Conservation (phyloP, 2,797 vertebrate species). For the Acrossocheilus wenchowensis region DNA sequence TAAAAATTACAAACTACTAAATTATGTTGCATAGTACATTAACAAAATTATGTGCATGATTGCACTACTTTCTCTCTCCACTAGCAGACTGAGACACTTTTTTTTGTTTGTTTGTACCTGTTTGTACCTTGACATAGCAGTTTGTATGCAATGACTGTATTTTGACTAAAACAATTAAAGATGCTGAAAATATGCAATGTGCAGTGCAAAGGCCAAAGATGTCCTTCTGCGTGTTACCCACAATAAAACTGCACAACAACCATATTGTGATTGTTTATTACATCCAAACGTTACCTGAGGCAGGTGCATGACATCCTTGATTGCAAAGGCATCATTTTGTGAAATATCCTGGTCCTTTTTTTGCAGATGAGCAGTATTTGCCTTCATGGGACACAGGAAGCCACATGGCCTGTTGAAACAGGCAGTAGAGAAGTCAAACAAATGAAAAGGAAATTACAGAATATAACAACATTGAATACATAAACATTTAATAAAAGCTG, state of each 20-base stretch:
- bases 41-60: neutral
- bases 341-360: neutral
- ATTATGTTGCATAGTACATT: neutral
- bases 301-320: slow-evolving; percentile 6
- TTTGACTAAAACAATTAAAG: neutral
- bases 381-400: neutral
- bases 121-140: neutral
- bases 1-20: neutral
- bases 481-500: neutral
- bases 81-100: no score
- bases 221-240: neutral
- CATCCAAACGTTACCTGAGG: neutral
- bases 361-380: neutral
- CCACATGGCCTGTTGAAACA: neutral
- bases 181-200: neutral
- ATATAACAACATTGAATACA: neutral
- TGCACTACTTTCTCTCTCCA: neutral
- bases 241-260: neutral
- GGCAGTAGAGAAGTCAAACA: neutral
- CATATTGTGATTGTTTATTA: neutral
- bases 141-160: neutral
- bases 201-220: neutral
- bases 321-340: neutral
- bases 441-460: neutral
- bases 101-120: neutral